Evolutionary conservation across 92 coral and sea anemone genomes (phyloP), one percentile per base, ranked within the genome.

Genomic region (Porites divaricata): DNA sequence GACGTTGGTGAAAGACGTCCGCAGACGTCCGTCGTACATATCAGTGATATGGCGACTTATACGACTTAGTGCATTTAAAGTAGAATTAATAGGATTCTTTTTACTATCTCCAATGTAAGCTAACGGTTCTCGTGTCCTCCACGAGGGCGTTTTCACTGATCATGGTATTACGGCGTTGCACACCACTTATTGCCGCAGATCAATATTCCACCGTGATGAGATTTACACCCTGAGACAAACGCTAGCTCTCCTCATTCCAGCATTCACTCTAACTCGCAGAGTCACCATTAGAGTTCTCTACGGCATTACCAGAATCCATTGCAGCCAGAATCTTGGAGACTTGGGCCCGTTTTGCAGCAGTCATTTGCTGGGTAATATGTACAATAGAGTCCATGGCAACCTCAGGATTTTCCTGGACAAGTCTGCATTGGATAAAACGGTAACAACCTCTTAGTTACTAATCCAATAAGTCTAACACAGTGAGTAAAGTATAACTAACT

Each of bases 341-440:
- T 81, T 96, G 98, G 8, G 97, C 96, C 17, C 99, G 92, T 66
- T 89, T 91, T 23, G 93, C 83, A 26, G 95, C 74, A 24, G 90
- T 92, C 99, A 96, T 96, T 48, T 96, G 99, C 63, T 96, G 99
- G 21, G 99, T 95, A 90, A 96, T 96, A 83, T 96, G 99, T 17
- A 96, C 98, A 70, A 96, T 96, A 20, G 96, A 96, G 74, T 96
- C 99, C 99, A 96, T 96, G 15, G 98, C 99, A 10, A 96, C 91
- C 58, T 96, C 99, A 10, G 98, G 95, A 84, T 95, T 96, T 82
- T 95, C 99, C 77, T 96, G 99, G 2, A 96, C 98, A 25, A 96
- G 94, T 87, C 99, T 96, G 80, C 83, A 78, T 75, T 66, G 54
- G 75, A 75, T 50, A 26, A 79, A 79, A 79, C 24, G 67, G 74